Evolutionary conservation across 2,113 vertebrate species (phyloP).

Genomic region (Chaetodon trifascialis): DNA sequence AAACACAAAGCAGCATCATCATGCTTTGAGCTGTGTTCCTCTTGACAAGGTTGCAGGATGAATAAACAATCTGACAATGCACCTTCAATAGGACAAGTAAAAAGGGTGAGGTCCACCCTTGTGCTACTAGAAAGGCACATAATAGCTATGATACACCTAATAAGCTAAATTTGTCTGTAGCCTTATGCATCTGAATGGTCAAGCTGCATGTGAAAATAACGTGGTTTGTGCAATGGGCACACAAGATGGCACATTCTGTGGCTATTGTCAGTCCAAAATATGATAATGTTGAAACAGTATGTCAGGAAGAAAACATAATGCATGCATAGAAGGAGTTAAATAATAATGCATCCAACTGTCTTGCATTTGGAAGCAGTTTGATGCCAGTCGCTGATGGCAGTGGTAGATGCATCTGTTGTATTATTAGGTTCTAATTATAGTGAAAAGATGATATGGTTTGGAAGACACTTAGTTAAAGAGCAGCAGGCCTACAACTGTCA

Average conservation of each 20-base stretch:
- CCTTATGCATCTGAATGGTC: not conserved
- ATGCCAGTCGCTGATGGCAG: constrained; percentile 9
- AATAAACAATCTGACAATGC: not conserved
- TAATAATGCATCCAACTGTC: constrained; percentile 8
- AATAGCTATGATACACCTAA: not conserved
- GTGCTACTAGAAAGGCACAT: not conserved
- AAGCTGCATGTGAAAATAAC: not conserved
- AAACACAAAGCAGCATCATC: not conserved
- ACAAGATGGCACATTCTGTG: not conserved
- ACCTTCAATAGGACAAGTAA: not conserved
- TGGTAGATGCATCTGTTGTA: constrained; percentile 28
- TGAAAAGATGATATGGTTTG: constrained; percentile 9
- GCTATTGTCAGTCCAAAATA: not conserved
- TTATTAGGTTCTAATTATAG: constrained; percentile 30
- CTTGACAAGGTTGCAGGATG: not conserved
- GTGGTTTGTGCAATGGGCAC: not conserved
- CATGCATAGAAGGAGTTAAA: constrained; percentile 5
- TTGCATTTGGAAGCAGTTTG: constrained; percentile 23
- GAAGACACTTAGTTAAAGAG: not conserved
- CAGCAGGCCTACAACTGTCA: constrained; percentile 5
- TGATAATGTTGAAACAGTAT: not conserved
- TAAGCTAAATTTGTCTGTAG: not conserved
- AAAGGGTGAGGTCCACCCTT: not conserved
- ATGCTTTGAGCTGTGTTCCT: constrained; percentile 8
- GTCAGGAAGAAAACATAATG: not conserved